phyloP scores from a whole-genome alignment of 1,140 invertebrate species.

The Orchesella cincta region DNA sequence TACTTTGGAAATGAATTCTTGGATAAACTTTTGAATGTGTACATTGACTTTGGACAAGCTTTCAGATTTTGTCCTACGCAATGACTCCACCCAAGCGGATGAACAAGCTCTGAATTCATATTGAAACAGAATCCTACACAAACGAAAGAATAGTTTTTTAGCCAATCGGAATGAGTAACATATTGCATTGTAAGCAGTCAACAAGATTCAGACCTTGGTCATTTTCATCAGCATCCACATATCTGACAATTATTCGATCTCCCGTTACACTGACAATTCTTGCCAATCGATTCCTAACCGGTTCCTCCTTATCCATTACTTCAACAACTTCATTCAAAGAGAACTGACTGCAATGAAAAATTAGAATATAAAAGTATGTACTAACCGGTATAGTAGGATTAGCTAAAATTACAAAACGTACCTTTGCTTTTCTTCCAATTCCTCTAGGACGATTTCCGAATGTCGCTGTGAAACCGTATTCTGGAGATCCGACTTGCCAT shows the following conservation, averaged over 20 bases:
- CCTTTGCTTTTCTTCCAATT: not conserved
- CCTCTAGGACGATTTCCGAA: not conserved
- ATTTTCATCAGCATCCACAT: not conserved
- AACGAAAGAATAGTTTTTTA: not conserved
- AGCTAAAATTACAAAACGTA: not conserved
- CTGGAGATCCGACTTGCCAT: not conserved
- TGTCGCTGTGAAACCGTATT: not conserved
- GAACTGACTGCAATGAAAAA: not conserved
- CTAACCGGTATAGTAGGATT: no score
- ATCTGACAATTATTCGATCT: constrained; percentile 8
- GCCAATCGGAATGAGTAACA: not conserved
- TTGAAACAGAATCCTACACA: constrained; percentile 12
- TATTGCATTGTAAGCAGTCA: not conserved
- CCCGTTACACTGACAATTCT: not conserved
- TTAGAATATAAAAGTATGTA: not conserved
- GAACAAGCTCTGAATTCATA: not conserved
- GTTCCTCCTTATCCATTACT: not conserved
- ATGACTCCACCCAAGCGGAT: constrained; percentile 22
- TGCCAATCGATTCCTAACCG: not conserved
- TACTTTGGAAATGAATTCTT: not conserved
- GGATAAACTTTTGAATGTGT: not conserved
- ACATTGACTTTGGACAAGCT: not conserved
- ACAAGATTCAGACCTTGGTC: not conserved
- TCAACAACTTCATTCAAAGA: not conserved
- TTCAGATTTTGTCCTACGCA: not conserved